A percentile compares a stretch with the other conserved stretches of the same genome.
These are phyloP conservation scores for Rhagoletis zephyria DNA, from an alignment of 1,140 invertebrate genomes.

Conservation along the genomic window DNA sequence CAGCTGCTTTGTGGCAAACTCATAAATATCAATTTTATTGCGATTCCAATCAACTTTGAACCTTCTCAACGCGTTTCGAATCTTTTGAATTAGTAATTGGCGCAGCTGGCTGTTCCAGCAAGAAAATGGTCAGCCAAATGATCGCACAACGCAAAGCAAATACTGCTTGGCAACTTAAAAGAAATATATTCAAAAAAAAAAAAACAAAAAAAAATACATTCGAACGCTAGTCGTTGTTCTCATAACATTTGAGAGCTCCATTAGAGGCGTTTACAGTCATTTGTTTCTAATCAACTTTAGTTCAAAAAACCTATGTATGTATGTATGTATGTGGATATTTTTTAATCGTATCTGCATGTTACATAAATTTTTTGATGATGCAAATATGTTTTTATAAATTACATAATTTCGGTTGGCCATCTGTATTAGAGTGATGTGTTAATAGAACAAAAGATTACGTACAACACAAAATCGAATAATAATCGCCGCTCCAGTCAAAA, in stretches of 20 bases:
- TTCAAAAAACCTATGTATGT: background rate
- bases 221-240: too few species aligned
- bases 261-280: background rate
- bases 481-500: background rate
- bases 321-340: background rate
- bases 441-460: background rate
- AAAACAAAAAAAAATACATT: background rate
- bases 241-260: background rate
- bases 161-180: too few species aligned
- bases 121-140: background rate
- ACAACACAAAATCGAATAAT: background rate
- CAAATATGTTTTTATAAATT: background rate
- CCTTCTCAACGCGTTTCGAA: conserved; percentile 31
- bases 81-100: conserved; percentile 28
- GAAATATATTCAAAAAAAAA: too few species aligned
- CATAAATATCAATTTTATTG: conserved; percentile 52
- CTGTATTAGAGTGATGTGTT: background rate
- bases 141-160: background rate
- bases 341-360: background rate
- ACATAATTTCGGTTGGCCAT: background rate
- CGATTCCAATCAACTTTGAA: conserved; percentile 45
- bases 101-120: conserved; percentile 28
- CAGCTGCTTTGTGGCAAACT: background rate
- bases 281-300: background rate
- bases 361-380: too few species aligned